Percentiles rank a stretch among this genome's conserved stretches.
These are phyloP conservation scores for Lepidurus arcticus DNA, from an alignment of 1,140 invertebrate species.

Conservation along the genomic window DNA sequence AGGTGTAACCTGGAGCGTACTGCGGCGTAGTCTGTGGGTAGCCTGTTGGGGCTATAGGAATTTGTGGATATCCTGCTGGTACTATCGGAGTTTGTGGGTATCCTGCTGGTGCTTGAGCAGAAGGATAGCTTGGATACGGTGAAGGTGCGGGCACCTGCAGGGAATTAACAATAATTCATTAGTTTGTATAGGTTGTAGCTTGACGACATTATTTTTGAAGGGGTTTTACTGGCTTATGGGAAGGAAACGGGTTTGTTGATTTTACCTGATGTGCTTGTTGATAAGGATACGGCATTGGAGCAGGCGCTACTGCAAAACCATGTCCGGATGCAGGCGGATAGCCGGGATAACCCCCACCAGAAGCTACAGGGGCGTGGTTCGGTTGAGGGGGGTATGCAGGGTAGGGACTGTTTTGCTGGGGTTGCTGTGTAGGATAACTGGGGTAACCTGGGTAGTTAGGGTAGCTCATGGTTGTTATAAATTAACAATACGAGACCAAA, in stretches of 20 bases:
- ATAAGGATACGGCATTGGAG: neutral
- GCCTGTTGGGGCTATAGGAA: neutral
- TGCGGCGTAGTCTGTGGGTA: neutral
- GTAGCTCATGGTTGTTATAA: neutral
- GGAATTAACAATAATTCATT: neutral
- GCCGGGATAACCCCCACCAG: neutral
- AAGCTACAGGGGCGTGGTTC: neutral
- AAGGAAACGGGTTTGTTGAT: neutral
- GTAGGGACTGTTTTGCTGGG: neutral
- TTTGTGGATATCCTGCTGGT: conserved; percentile 3
- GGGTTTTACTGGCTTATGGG: neutral
- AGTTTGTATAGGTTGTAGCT: neutral
- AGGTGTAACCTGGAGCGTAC: neutral
- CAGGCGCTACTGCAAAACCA: conserved; percentile 18
- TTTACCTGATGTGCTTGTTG: conserved; percentile 23
- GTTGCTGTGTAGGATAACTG: conserved; percentile 30
- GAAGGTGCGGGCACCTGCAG: neutral
- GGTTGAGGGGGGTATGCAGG: conserved; percentile 24
- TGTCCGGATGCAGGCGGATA: conserved; percentile 20
- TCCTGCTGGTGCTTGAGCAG: neutral
- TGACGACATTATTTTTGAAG: neutral
- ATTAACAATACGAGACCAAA: neutral
- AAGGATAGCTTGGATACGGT: neutral
- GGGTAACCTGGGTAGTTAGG: conserved; percentile 28
- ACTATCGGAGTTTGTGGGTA: neutral